Conservation (phyloP, 2,888 invertebrate genomes). For the Sepiola atlantica region DNA sequence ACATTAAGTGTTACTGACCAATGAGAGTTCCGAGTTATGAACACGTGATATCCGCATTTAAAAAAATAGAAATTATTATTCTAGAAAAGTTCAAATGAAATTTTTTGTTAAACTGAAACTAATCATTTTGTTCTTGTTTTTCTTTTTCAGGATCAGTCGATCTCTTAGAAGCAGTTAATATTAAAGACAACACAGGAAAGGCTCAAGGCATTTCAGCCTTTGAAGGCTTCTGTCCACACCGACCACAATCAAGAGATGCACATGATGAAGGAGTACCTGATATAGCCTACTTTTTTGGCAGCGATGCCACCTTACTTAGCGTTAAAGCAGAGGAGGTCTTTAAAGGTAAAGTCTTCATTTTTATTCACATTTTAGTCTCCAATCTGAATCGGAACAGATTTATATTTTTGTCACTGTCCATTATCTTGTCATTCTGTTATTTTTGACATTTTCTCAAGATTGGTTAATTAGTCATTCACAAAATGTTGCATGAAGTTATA, state of each 20-base stretch:
- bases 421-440: too few species aligned
- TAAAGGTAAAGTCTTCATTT: constrained; percentile 15
- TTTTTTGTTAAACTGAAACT: background rate
- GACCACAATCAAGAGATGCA: background rate
- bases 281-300: constrained; percentile 43
- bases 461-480: too few species aligned
- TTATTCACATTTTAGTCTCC: too few species aligned
- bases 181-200: constrained; percentile 34
- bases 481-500: too few species aligned
- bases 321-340: constrained; percentile 44
- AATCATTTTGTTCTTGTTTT: background rate
- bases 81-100: background rate
- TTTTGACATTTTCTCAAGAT: too few species aligned
- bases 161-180: constrained; percentile 42
- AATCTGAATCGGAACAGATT: too few species aligned
- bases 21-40: too few species aligned
- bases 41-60: too few species aligned
- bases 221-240: constrained; percentile 41
- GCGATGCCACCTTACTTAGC: constrained; percentile 40
- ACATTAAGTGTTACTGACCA: too few species aligned
- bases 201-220: background rate
- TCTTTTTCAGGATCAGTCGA: constrained; percentile 41
- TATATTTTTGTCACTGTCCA: too few species aligned
- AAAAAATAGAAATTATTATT: background rate
- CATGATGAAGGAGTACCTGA: background rate